phyloP scores from a whole-genome alignment of 1,140 invertebrate species.

The Lineus longissimus region DNA sequence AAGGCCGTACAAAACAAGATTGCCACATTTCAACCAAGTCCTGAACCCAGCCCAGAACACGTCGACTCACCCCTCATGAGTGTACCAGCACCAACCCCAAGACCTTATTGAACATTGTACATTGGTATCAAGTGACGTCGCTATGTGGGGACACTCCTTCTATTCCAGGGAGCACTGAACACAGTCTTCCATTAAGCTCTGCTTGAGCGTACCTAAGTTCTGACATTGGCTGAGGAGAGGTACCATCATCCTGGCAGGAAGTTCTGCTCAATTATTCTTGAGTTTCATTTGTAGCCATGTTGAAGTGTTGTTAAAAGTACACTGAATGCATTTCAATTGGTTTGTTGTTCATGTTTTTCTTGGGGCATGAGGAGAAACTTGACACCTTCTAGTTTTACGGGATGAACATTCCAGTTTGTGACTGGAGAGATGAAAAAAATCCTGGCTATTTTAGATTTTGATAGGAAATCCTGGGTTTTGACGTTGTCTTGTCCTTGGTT shows the following conservation, averaged over 20 bases:
- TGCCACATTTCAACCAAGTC: constrained; percentile 66
- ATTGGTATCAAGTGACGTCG: neutral
- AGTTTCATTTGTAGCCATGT: neutral
- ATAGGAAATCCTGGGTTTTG: no score
- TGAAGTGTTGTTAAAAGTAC: no score
- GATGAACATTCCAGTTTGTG: no score
- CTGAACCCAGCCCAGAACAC: constrained; percentile 62
- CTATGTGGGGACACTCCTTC: neutral
- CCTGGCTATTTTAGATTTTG: no score
- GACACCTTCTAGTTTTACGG: no score
- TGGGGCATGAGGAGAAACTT: no score
- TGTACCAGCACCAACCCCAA: constrained; percentile 75
- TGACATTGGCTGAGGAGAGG: neutral
- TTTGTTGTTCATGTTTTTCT: no score
- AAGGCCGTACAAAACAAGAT: constrained; percentile 75
- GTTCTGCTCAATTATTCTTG: neutral
- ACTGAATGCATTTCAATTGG: no score
- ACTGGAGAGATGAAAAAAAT: no score
- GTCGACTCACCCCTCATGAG: constrained; percentile 79
- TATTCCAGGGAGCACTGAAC: neutral
- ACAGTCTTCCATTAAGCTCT: neutral
- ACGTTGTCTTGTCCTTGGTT: no score
- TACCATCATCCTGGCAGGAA: neutral
- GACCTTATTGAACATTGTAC: neutral
- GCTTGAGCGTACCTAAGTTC: no score